Evolutionary conservation across 1,140 invertebrate species (phyloP), one percentile per base, ranked within the genome.

Genomic region (Meteorus sp.): DNA sequence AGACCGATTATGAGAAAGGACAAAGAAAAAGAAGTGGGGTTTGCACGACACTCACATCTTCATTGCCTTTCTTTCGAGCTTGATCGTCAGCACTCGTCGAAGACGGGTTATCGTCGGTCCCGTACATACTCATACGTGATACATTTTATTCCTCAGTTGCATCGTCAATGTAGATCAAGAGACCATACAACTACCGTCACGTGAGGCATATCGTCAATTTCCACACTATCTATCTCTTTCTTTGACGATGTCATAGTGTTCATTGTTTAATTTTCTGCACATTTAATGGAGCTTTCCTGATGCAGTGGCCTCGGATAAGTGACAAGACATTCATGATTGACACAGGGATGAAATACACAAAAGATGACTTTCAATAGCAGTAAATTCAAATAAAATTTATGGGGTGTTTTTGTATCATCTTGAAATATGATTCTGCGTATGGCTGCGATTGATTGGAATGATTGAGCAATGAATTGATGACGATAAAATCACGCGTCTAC

Each of bases 181-280:
- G 64, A 67, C 70, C 70, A 69, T 73, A 74, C 52, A 74, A 74
- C 52, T 41, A 55, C n/a, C 53, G 60, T 73, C 70, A 70, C 65
- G 69, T 70, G 65, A 71, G 58, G 41, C 66, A 64, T 45, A 73
- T 74, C 47, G 51, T 55, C 33, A 44, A 59, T 43, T 29, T 31
- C 51, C 44, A 20, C 13, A 7, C 37, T 37, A 25, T 45, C n/a
- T n/a, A n/a, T n/a, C n/a, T n/a, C n/a, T n/a, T n/a, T n/a, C n/a
- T n/a, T n/a, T n/a, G n/a, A n/a, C n/a, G n/a, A n/a, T n/a, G n/a
- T n/a, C n/a, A n/a, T n/a, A n/a, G n/a, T n/a, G n/a, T n/a, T n/a
- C n/a, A n/a, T n/a, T n/a, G n/a, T n/a, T n/a, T n/a, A n/a, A n/a
- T n/a, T n/a, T n/a, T n/a, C n/a, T n/a, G n/a, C n/a, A n/a, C n/a